Base-by-base conservation (phyloP, 2,797 vertebrate species). In the Hipposideros larvatus region DNA sequence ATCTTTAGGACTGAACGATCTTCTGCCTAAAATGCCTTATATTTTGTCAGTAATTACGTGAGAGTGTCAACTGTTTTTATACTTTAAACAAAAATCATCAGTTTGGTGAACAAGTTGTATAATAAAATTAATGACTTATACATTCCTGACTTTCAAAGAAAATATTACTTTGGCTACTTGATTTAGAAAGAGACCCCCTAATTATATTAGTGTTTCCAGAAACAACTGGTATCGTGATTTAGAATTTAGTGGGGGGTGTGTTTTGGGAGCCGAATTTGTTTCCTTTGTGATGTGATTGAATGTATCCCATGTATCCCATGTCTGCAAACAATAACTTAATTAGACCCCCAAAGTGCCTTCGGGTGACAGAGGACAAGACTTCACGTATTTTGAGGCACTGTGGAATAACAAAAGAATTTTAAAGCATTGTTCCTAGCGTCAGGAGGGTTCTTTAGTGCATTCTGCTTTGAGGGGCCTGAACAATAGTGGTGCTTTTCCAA, bases 271-370 rank as follows among this genome's bases (percentile, higher is more conserved):
- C 28, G 43, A 70, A 53, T 75, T 74, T 85, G 10, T 83, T 96
- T 70, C 88, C 92, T 90, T 95, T 95, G 89, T 90, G 94, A 95
- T 86, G 90, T 61, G 91, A 84, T 18, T 82, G 90, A 95, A 84
- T 97, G 90, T 87, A 73, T 43, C 41, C 77, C 46, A 84, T 97
- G 90, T 87, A 73, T 43, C 41, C 77, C 46, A 43, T 1, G 46
- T 77, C 85, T 96, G 85, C 88, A 96, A 97, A 95, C 85, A 94
- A 88, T 96, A 85, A 96, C 28, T 96, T 92, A 90, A 94, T 94
- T 87, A 97, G 86, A 82, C 83, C 57, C 43, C 83, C 65, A 51
- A 78, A 79, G 37, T 82, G 90, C 95, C 96, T 82, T 61, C 82
- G 95, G 94, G 82, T 70, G 63, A 93, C 70, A 92, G 80, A 87